Evolutionary conservation across 1,140 invertebrate species (phyloP), one percentile per base, ranked within the genome.

Genomic region (Ericerus pela): DNA sequence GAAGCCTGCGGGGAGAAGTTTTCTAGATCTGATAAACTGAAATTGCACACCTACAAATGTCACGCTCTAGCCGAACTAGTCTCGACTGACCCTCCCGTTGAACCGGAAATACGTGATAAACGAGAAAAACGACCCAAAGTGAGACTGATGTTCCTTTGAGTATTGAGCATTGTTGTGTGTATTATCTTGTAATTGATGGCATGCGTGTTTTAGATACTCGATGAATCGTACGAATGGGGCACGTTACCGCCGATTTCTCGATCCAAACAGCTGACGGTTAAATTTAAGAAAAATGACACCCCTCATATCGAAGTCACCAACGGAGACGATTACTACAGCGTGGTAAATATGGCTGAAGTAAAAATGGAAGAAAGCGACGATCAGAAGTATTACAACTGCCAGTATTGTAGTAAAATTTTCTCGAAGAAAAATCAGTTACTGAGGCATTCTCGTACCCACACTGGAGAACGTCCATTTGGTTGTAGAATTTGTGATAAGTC

Each of bases 371-470:
- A 47, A 3, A 24, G 26, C 20, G 41, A 47, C 8, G 62, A 61
- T 0, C 56, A 81, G 57, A 63, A 75, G 33, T 80, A 80, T 0
- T 81, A 79, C 64, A 67, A 76, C 57, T 78, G 83, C 61, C 72
- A 71, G 0, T 74, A 77, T 36, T 89, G 85, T 63, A 73, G 75
- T 3, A 87, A 86, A 67, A 72, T 79, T 0, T 88, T 85, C 37
- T 53, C 56, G 2, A 60, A 54, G 27, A 58, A 60, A 10, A 60
- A 73, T 53, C 71, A 78, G 52, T 61, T 64, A 24, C 37, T 26
- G 4, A 56, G 61, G 11, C 63, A 65, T 38, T 56, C 56, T 18
- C 52, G 62, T 5, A 54, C 60, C 18, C 63, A 65, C 30, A 61
- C 62, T 1, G 63, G 61, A 10, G 63, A 65, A 52, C 33, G 62